Evolutionary conservation across 2,888 invertebrate genomes (phyloP), one percentile per base, ranked within the genome.

Genomic region (Ectemnius lituratus): DNA sequence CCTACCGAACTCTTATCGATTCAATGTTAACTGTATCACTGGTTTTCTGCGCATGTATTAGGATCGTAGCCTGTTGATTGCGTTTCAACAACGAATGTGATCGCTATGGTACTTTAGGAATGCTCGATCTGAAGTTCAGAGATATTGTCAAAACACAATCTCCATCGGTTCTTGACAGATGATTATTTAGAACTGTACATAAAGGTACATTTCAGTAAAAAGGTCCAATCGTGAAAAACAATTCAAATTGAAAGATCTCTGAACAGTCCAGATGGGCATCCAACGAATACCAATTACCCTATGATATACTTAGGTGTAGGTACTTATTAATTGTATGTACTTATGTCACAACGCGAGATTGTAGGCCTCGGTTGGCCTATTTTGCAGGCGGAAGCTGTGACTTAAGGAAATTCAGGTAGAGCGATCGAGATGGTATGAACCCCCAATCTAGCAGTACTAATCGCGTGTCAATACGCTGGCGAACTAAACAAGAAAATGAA

Each of bases 301-400:
- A 72, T 65, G 58, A 60, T 66, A 69, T 65, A 69, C 71, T 69
- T 75, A 75, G 69, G 69, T 75, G 37, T 78, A 78, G 73, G 67
- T 78, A 79, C 78, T 79, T 79, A 78, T 69, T 78, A 67, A 78
- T 73, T 62, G 67, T 73, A 78, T 75, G 78, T 79, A 79, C 78
- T 79, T 79, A 79, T 78, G 61, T 75, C 67, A 52, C 52, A 14
- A 52, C 52, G 52, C 52, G 52, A 14, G 52, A 37, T 37, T 11
- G 37, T 37, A 52, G 52, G 52, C 16, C 16, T 52, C 52, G n/a
- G 52, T 16, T 52, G 16, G 52, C 16, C 52, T 16, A 52, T 16
- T 52, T 52, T 16, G 52, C 52, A 52, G 52, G n/a, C 16, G 52
- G 52, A 52, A 52, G 16, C 52, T 52, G 52, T 52, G 52, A 52